Evolutionary conservation across 2,888 invertebrate genomes (phyloP), one percentile per base, ranked within the genome.

Genomic region (Cryptops parisi): DNA sequence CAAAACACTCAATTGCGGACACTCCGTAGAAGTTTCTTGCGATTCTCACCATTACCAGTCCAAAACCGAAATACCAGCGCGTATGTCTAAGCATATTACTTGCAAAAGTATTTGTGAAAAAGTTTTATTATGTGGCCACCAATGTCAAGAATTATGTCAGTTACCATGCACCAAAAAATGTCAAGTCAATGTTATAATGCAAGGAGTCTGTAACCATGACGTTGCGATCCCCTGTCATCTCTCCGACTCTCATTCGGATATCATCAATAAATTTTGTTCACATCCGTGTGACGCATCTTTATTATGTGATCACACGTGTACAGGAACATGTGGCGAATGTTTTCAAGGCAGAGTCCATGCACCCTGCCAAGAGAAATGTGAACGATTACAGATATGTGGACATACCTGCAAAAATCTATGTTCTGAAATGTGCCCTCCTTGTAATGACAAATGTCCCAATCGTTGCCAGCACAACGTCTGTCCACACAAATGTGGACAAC

Each of bases 351-450:
- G 67, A 5, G 54, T 71, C 3, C 71, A 71, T 57, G 47, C 58
- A 12, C 54, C 59, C 2, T 71, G 71, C 55, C 55, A 33, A 12
- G 54, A 62, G n/a, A 53, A 47, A 2, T 72, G 72, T 55, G 54
- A 56, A 3, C 60, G 65, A 12, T 54, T 57, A 3, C 62, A 71
- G 2, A 62, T 70, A 4, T 68, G 68, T 57, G 67, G 66, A 3
- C 68, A 68, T 55, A 56, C 62, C n/a, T 72, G 72, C 57, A 48
- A 54, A 25, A 61, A 60, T n/a, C 49, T 54, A 2, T 72, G 72
- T 54, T 58, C 64, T 24, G 60, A 62, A 26, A 57, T 58, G 23
- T 72, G 72, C 54, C 63, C 63, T 15, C 71, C 68, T 1, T 69
- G 68, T 54, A 49, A 59, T 44, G 45, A 57, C n/a, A 50, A 50